These are phyloP conservation scores for Lateolabrax maculatus DNA, from an alignment of 2,797 vertebrate genomes.

Conservation along the genomic window DNA sequence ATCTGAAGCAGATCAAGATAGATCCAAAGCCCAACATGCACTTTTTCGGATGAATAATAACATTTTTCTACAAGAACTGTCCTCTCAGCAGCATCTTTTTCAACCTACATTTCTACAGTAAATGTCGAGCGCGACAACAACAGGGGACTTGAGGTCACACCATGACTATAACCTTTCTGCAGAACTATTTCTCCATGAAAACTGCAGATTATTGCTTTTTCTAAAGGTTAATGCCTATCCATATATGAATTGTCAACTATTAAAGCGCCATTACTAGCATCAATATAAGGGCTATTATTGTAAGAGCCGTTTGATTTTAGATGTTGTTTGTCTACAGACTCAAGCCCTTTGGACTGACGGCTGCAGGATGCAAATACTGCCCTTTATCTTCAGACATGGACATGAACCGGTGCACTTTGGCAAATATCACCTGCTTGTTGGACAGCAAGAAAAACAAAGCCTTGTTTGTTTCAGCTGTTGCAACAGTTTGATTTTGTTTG, in stretches of 20 bases:
- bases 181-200: constrained; percentile 10
- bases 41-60: background rate
- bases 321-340: constrained; percentile 1
- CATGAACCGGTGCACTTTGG: constrained; percentile 35
- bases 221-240: constrained; percentile 32
- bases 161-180: constrained; percentile 16
- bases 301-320: background rate
- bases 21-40: background rate
- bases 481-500: constrained; percentile 27
- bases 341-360: constrained; percentile 45
- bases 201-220: constrained; percentile 41
- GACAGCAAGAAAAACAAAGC: constrained; percentile 4
- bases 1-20: constrained; percentile 6
- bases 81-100: constrained; percentile 9
- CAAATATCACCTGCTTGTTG: constrained; percentile 45
- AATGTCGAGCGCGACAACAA: background rate
- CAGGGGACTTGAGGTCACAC: constrained; percentile 4
- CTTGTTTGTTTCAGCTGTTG: constrained; percentile 25
- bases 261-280: background rate
- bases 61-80: constrained; percentile 14
- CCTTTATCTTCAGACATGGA: constrained; percentile 62
- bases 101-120: constrained; percentile 2
- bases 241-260: constrained; percentile 3
- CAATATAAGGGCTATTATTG: background rate
- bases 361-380: constrained; percentile 69